Conservation (phyloP, 2,113 vertebrate genomes). For the Ia io region DNA sequence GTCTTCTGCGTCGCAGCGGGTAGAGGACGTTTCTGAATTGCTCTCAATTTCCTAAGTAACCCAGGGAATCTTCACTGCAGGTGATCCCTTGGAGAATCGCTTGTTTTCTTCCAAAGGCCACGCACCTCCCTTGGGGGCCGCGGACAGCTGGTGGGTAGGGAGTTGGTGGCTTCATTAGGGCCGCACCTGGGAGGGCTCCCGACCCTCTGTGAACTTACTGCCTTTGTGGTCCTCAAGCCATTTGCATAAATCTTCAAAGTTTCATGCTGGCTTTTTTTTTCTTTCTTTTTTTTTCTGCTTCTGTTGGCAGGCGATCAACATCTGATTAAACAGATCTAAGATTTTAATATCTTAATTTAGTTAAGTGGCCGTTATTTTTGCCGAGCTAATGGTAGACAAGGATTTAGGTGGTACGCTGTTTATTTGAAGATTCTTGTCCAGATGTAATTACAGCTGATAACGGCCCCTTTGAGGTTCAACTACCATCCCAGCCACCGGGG, state of each 20-base stretch:
- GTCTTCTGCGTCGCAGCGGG: accelerated
- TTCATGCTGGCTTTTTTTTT: neutral
- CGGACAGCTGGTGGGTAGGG: neutral
- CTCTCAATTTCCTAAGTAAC: neutral
- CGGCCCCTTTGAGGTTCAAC: slow-evolving; percentile 18
- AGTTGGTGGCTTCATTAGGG: no score
- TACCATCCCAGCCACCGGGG: slow-evolving; percentile 59
- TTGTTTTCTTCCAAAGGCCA: neutral
- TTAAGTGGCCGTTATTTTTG: neutral
- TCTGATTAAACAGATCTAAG: neutral
- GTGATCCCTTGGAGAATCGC: neutral
- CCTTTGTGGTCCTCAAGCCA: neutral
- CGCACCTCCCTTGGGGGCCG: neutral
- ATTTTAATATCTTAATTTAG: slow-evolving; percentile 44
- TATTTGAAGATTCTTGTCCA: neutral
- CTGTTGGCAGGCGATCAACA: neutral
- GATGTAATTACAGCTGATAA: slow-evolving; percentile 33
- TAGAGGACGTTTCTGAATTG: neutral
- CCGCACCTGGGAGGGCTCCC: neutral
- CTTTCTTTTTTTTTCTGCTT: neutral
- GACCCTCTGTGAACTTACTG: neutral
- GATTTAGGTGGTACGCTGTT: neutral
- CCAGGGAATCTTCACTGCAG: no score
- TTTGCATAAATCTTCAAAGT: neutral
- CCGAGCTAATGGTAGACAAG: neutral